Evolutionary conservation across 2,113 vertebrate genomes (phyloP).

Genomic region (Probosciger aterrimus): DNA sequence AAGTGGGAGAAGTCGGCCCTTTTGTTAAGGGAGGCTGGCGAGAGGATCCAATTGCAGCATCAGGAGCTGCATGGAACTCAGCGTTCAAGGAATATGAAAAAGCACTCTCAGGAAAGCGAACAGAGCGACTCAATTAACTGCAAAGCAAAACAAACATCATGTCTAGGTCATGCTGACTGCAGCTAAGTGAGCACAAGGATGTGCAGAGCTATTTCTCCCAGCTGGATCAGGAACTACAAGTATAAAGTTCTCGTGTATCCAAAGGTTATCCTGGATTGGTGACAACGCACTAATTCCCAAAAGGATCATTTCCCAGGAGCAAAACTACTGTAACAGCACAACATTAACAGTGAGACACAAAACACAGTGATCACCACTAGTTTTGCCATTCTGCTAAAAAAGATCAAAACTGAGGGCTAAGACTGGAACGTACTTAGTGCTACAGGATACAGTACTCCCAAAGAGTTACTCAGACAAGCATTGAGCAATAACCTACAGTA

Average conservation of each 20-base stretch:
- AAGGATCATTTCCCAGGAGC: neutral
- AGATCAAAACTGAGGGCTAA: neutral
- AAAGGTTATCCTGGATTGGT: neutral
- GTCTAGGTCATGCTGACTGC: neutral
- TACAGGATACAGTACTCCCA: neutral
- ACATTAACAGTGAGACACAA: neutral
- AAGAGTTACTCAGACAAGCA: slow-evolving; percentile 34
- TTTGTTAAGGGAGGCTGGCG: slow-evolving; percentile 1
- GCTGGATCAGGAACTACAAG: neutral
- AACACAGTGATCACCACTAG: neutral
- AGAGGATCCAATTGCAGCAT: slow-evolving; percentile 3
- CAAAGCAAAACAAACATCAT: neutral
- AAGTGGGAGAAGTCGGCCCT: slow-evolving; percentile 25
- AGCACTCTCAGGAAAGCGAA: neutral
- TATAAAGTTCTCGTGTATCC: neutral
- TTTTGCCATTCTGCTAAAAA: neutral
- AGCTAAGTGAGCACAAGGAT: neutral
- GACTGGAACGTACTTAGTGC: neutral
- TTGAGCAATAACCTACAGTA: slow-evolving; percentile 51
- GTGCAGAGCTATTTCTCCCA: neutral
- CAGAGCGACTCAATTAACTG: neutral
- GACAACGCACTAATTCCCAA: neutral
- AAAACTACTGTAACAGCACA: neutral
- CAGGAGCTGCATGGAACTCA: neutral
- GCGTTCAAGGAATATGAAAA: neutral